Evolutionary conservation across 23 tunicate genomes (phyloP).

Genomic region (Halocynthia aurantium): DNA sequence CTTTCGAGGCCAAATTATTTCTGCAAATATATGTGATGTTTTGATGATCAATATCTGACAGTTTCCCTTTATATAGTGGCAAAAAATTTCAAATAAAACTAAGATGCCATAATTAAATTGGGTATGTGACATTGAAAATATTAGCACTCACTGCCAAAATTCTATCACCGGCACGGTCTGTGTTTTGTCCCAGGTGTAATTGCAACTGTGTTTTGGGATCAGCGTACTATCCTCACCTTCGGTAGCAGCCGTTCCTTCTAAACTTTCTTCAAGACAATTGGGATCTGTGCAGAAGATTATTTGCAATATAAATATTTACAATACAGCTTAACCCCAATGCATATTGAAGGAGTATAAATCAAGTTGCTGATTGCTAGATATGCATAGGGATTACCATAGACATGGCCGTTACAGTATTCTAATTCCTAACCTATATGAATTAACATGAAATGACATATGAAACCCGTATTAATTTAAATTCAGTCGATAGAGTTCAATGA

Average conservation of each 20-base stretch:
- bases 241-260: background rate
- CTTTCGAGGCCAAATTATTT: conserved; percentile 39
- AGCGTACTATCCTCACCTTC: conserved; percentile 14
- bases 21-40: conserved; percentile 17
- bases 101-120: background rate
- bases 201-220: conserved; percentile 9
- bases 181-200: conserved; percentile 46
- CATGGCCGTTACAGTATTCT: too few relatives aligned
- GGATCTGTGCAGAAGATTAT: background rate
- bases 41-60: background rate
- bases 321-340: too few relatives aligned
- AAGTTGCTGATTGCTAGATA: too few relatives aligned
- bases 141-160: conserved; percentile 46
- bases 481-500: too few relatives aligned
- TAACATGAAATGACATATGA: too few relatives aligned
- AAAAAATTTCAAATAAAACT: background rate
- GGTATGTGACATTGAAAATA: background rate
- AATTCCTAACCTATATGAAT: too few relatives aligned
- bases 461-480: too few relatives aligned
- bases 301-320: too few relatives aligned
- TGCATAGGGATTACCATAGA: too few relatives aligned
- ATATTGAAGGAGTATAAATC: too few relatives aligned
- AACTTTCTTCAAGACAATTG: conserved; percentile 2
- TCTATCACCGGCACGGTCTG: conserved; percentile 43
- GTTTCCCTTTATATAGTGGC: background rate